A percentile compares a stretch with the other conserved stretches of the same genome.
These are phyloP conservation scores for Coreius guichenoti DNA, from an alignment of 2,797 vertebrate species.

Conservation along the genomic window DNA sequence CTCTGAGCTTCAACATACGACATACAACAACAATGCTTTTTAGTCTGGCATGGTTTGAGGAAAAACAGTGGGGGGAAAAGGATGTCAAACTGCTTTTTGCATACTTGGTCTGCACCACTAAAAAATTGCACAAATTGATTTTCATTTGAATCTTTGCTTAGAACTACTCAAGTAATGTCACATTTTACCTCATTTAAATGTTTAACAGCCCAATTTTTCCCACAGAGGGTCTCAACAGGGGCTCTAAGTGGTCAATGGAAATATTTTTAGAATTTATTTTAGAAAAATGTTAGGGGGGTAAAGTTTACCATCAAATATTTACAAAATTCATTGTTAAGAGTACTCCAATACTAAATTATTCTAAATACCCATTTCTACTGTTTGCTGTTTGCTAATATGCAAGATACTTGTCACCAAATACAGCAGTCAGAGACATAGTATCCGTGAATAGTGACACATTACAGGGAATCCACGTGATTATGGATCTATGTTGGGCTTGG, in stretches of 20 bases:
- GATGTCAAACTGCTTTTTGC: neutral
- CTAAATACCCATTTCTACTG: neutral
- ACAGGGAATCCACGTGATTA: constrained; percentile 56
- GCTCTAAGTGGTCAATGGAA: neutral
- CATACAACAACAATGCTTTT: neutral
- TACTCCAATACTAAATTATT: neutral
- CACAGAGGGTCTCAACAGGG: neutral
- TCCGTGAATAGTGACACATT: constrained; percentile 62
- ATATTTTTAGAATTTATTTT: no score
- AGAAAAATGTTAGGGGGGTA: no score
- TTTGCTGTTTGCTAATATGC: constrained; percentile 53
- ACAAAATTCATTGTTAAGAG: neutral
- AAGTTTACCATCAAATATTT: neutral
- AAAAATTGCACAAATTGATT: neutral
- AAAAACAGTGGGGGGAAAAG: neutral
- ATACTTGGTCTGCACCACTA: neutral
- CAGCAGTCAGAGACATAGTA: constrained; percentile 47
- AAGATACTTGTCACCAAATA: constrained; percentile 57
- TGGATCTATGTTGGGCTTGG: constrained; percentile 55
- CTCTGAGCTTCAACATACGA: neutral
- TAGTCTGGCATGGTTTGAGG: neutral
- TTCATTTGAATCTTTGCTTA: neutral
- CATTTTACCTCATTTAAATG: constrained; percentile 1
- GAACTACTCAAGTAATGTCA: constrained; percentile 9
- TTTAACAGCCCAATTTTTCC: neutral